Evolutionary conservation across 1,140 invertebrate species (phyloP).

Genomic region (Drosophila albomicans): DNA sequence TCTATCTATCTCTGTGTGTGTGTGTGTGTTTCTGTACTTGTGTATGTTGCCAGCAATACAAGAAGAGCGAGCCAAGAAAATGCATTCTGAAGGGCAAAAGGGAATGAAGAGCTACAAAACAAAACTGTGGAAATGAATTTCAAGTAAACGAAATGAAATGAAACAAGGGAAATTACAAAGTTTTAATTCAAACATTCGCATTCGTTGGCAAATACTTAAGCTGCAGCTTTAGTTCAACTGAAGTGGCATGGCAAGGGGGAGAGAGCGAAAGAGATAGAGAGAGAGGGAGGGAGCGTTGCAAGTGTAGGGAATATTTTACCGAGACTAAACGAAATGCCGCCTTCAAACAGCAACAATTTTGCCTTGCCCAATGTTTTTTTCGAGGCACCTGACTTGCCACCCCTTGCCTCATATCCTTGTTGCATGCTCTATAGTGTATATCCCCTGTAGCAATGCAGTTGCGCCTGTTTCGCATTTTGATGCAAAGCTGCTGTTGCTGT

Average conservation of each 20-base stretch:
- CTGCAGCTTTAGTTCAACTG: slow-evolving; percentile 57
- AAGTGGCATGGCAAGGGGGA: no score
- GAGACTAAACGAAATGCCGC: slow-evolving; percentile 65
- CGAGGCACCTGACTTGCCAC: slow-evolving; percentile 34
- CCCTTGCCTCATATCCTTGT: slow-evolving; percentile 11
- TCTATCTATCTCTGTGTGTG: no score
- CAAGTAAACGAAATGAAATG: slow-evolving; percentile 81
- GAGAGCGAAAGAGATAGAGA: not conserved
- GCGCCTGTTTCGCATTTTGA: slow-evolving; percentile 66
- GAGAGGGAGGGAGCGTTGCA: not conserved
- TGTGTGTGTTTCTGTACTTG: slow-evolving; percentile 1
- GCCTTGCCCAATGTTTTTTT: slow-evolving; percentile 14
- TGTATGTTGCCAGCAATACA: slow-evolving; percentile 20
- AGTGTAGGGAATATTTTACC: slow-evolving; percentile 30
- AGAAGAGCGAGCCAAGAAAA: slow-evolving; percentile 56
- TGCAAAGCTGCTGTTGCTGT: slow-evolving; percentile 62
- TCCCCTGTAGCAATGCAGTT: slow-evolving; percentile 26
- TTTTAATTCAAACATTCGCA: slow-evolving; percentile 83
- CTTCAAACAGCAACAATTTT: slow-evolving; percentile 14
- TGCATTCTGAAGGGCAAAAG: slow-evolving; percentile 26
- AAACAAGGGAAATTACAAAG: slow-evolving; percentile 84
- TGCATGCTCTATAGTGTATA: not conserved
- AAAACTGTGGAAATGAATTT: slow-evolving; percentile 78
- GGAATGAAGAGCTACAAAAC: slow-evolving; percentile 28
- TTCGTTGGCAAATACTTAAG: slow-evolving; percentile 81